Base-by-base conservation (phyloP, 2,797 vertebrate genomes). In the Anabas testudineus region DNA sequence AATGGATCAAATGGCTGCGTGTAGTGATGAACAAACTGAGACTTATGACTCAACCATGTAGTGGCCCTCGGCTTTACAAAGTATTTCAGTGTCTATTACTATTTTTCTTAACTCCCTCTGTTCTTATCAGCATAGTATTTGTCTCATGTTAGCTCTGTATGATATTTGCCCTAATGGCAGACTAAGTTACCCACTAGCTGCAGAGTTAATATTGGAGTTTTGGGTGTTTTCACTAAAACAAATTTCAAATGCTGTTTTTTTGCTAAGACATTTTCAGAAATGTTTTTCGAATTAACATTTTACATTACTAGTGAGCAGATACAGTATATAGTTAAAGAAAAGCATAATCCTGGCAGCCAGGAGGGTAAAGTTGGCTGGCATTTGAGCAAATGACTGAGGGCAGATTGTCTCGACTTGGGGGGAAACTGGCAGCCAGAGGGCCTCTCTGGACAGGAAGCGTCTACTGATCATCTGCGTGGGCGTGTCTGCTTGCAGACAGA, bases 381-480 rank as follows among this genome's bases (percentile, higher is more conserved):
- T 62, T 75, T 1, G 8, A 76, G 42, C 45, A 66, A 84, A 79
- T 61, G 37, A 83, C 84, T 80, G 65, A 81, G 82, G 87, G 86
- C 89, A 91, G 87, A 89, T 91, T 89, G 88, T 85, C 71, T 89
- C 66, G 36, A 59, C 76, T 87, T 71, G 51, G 82, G 86, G 66
- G 77, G 22, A 74, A 81, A 78, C 73, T 90, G 88, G 88, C 87
- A 90, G 81, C 71, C 67, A 2, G 16, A 76, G 74, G 80, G 71
- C 67, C 77, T 84, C 69, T 78, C 56, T 73, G 85, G 74, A 80
- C 81, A 88, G 90, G 82, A 88, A 86, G 82, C 90, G 82, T 88
- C 87, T 86, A 83, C 78, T 89, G 91, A 83, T 90, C 90, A 90
- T 93, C 87, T 86, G 87, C 60, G 88, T 78, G 82, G 88, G 87